Evolutionary conservation across 2,888 invertebrate species (phyloP).

Genomic region (Mythimna loreyi): DNA sequence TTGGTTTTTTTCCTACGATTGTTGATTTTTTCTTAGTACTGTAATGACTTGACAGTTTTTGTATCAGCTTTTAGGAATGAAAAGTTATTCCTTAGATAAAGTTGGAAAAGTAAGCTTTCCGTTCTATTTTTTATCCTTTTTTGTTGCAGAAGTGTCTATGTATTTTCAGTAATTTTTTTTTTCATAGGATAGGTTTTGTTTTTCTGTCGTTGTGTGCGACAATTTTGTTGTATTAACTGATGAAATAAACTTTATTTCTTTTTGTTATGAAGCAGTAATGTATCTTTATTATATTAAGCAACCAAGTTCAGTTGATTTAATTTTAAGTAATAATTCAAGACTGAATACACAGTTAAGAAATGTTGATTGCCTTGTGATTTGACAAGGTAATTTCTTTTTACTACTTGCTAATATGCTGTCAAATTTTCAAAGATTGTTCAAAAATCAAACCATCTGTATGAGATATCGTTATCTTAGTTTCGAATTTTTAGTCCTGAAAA

Average conservation of each 20-base stretch:
- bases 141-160: neutral
- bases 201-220: neutral
- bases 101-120: too few species aligned
- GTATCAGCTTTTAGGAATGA: too few species aligned
- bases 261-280: neutral
- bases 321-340: neutral
- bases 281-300: neutral
- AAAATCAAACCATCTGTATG: neutral
- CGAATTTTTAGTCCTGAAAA: neutral
- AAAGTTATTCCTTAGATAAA: too few species aligned
- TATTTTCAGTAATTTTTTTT: too few species aligned
- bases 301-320: slow-evolving; percentile 4
- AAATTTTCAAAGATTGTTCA: neutral
- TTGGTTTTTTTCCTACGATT: too few species aligned
- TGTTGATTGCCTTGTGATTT: too few species aligned
- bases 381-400: neutral
- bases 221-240: neutral
- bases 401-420: too few species aligned
- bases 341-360: slow-evolving; percentile 9
- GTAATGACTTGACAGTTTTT: too few species aligned
- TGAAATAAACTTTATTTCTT: neutral
- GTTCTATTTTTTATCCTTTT: neutral
- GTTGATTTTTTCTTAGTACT: too few species aligned
- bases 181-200: too few species aligned
- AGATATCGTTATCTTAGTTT: neutral